Evolutionary conservation across 2,113 vertebrate genomes (phyloP), one percentile per base, ranked within the genome.

Genomic region (Ondatra zibethicus): DNA sequence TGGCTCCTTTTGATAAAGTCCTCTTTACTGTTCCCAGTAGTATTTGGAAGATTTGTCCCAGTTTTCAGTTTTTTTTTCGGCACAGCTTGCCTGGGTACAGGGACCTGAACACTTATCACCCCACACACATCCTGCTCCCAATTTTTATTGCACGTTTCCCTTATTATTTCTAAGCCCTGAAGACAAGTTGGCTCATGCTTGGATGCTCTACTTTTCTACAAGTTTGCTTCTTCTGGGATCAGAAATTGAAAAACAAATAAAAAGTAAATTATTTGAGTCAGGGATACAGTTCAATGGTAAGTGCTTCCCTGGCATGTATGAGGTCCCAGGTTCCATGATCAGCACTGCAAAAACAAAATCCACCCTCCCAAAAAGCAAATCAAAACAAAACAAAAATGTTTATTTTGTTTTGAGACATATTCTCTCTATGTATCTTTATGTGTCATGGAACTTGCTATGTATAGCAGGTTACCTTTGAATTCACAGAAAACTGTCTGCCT

Each of bases 61-160:
- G 11, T 58, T 84, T 39, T 92, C 65, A 76, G 75, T 39, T 45
- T 73, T 6, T 73, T 5, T 73, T 65, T 63, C 31, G 16, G 4
- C 55, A 50, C 39, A 78, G 58, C 10, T 80, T 61, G n/a, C 31
- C 58, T 66, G 33, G 25, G 19, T 47, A 3, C 21, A 19, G 63
- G 77, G 29, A 78, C 16, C 39, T 63, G 7, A 31, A 47, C 58
- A 45, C 29, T 9, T 70, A 6, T 55, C 19, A 2, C 14, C 23
- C 8, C 23, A n/a, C n/a, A n/a, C 10, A 5, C 4, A 5, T n/a
- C 19, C 27, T 4, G 39, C 1, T 42, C 14, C n/a, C 13, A 58
- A 31, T 47, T 4, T 4, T 2, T 42, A 68, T 6, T n/a, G 72
- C 4, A 8, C 4, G 4, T 1, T 19, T 14, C 4, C 33, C 19